These are phyloP conservation scores for Plutomurus gul DNA, from an alignment of 1,140 invertebrate species.

Conservation along the genomic window DNA sequence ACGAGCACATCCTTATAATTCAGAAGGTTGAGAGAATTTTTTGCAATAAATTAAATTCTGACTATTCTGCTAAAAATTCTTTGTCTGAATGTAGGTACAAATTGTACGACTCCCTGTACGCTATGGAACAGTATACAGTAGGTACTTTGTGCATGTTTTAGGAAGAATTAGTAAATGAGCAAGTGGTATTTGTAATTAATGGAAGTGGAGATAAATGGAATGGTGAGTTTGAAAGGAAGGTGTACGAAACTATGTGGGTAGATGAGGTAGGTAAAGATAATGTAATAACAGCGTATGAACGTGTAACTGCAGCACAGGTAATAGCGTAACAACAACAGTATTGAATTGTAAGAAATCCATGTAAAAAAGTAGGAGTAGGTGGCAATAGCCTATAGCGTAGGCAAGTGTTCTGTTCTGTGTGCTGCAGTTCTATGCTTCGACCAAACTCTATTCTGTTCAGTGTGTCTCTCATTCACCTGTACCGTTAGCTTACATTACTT, in stretches of 20 bases:
- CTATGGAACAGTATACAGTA: background rate
- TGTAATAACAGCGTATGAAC: background rate
- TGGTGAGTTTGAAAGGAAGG: background rate
- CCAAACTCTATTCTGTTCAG: background rate
- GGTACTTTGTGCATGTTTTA: too few species aligned
- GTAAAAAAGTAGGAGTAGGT: constrained; percentile 12
- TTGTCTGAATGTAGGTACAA: too few species aligned
- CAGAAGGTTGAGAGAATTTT: too few species aligned
- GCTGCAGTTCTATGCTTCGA: too few species aligned
- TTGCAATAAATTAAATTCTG: too few species aligned
- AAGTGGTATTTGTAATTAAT: background rate
- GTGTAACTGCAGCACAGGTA: background rate
- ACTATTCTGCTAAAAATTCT: too few species aligned
- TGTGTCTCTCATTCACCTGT: constrained; percentile 7
- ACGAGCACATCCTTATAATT: too few species aligned
- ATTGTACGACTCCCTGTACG: too few species aligned
- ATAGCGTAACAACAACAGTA: too few species aligned
- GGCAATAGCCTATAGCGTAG: constrained; percentile 12
- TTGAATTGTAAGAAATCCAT: background rate
- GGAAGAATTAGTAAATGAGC: background rate
- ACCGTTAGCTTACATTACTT: constrained; percentile 16
- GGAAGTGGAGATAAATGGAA: background rate
- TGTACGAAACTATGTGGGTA: background rate
- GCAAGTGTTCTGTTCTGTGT: background rate
- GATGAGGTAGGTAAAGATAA: background rate